phyloP scores from a whole-genome alignment of 2,113 vertebrate species.

The Triplophysa siluroides region DNA sequence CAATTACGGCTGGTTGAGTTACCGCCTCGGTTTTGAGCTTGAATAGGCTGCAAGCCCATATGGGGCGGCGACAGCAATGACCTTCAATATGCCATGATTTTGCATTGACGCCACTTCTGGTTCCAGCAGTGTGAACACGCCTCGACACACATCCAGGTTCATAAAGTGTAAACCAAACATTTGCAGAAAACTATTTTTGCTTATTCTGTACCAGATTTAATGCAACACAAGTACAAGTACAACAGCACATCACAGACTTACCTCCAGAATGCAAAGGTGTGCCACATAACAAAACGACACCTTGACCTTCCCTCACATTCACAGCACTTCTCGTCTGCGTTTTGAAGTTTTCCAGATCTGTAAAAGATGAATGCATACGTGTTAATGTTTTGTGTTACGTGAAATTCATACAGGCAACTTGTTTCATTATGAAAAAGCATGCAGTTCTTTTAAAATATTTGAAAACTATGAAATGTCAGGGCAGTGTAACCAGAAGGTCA shows the following conservation, averaged over 20 bases:
- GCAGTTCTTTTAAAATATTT: too few relatives aligned
- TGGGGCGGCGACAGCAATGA: conserved; percentile 11
- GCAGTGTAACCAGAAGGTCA: too few relatives aligned
- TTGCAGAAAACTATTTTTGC: too few relatives aligned
- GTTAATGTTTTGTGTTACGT: neutral
- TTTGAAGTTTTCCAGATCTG: conserved; percentile 87
- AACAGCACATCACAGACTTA: conserved; percentile 63
- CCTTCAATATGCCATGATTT: neutral
- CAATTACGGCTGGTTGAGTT: conserved; percentile 52
- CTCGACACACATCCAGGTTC: too few relatives aligned
- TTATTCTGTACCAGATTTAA: neutral
- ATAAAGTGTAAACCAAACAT: neutral
- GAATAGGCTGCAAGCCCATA: conserved; percentile 18
- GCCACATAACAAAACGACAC: conserved; percentile 90
- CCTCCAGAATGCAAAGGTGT: conserved; percentile 84
- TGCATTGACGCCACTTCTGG: conserved; percentile 3
- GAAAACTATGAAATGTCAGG: too few relatives aligned
- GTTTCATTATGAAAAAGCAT: too few relatives aligned
- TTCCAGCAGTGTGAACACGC: neutral
- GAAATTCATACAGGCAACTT: too few relatives aligned
- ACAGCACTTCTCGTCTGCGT: conserved; percentile 83
- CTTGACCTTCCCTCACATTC: conserved; percentile 92
- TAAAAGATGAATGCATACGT: conserved; percentile 41
- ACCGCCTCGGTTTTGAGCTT: conserved; percentile 33
- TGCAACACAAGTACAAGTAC: neutral